A percentile compares a stretch with the other conserved stretches of the same genome.
These are phyloP conservation scores for Hippocampus mohnikei DNA, from an alignment of 2,113 vertebrate species.

Conservation along the genomic window DNA sequence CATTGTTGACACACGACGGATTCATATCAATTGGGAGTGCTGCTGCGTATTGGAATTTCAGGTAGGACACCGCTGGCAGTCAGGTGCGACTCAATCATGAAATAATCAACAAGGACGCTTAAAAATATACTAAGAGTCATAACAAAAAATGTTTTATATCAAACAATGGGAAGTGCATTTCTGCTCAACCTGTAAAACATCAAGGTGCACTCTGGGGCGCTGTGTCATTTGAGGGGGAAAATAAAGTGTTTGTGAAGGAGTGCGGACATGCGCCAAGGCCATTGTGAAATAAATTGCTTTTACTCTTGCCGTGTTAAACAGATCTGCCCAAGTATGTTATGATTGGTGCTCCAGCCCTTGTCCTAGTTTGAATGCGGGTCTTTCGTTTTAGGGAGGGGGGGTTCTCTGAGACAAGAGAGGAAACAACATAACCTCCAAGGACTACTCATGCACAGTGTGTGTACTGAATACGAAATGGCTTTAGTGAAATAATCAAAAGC, in stretches of 20 bases:
- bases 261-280: neutral
- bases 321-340: neutral
- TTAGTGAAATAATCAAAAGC: neutral
- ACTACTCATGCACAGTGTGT: neutral
- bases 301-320: neutral
- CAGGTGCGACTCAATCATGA: slow-evolving; percentile 1
- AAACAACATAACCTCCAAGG: neutral
- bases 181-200: neutral
- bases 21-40: neutral
- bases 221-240: neutral
- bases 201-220: neutral
- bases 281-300: slow-evolving; percentile 1
- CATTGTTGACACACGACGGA: neutral
- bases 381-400: neutral
- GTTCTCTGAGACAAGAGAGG: neutral
- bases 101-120: slow-evolving; percentile 14
- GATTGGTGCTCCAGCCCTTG: neutral
- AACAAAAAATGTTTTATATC: neutral
- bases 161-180: neutral
- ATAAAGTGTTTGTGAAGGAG: neutral
- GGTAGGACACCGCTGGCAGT: neutral
- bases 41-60: neutral
- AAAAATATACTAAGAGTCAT: neutral
- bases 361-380: neutral
- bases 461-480: neutral